Evolutionary conservation across 1,140 invertebrate genomes (phyloP).

Genomic region (Camponotus vicinus): DNA sequence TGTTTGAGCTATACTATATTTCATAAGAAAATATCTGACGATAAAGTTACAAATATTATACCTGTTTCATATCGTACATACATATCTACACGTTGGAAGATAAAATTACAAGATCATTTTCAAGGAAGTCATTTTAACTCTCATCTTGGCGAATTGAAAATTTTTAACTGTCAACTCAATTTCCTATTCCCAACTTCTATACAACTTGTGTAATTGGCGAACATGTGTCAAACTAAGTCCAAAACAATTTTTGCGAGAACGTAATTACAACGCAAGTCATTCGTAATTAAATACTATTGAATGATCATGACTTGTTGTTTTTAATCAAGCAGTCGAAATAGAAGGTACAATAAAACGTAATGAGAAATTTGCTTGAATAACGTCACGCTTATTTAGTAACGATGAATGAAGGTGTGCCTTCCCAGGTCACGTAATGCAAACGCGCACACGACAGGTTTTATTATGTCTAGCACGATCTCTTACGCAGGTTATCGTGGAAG

Average conservation of each 20-base stretch:
- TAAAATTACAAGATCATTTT: slow-evolving; percentile 2
- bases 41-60: not conserved
- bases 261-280: slow-evolving; percentile 18
- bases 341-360: not conserved
- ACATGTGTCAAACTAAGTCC: slow-evolving; percentile 2
- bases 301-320: not conserved
- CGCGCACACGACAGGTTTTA: slow-evolving; percentile 1
- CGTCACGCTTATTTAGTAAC: not conserved
- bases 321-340: not conserved
- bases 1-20: slow-evolving; percentile 6
- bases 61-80: not conserved
- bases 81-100: not conserved
- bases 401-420: not conserved
- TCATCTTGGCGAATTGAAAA: slow-evolving; percentile 1
- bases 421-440: not conserved
- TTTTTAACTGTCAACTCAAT: not conserved
- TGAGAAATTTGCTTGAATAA: slow-evolving; percentile 26
- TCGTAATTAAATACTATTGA: not conserved
- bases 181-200: not conserved
- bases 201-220: not conserved
- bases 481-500: slow-evolving; percentile 9
- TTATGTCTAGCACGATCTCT: slow-evolving; percentile 26
- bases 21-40: slow-evolving; percentile 10
- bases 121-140: not conserved
- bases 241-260: not conserved